Evolutionary conservation across 2,888 invertebrate genomes (phyloP), one percentile per base, ranked within the genome.

Genomic region (Drosophila atroscutellata): DNA sequence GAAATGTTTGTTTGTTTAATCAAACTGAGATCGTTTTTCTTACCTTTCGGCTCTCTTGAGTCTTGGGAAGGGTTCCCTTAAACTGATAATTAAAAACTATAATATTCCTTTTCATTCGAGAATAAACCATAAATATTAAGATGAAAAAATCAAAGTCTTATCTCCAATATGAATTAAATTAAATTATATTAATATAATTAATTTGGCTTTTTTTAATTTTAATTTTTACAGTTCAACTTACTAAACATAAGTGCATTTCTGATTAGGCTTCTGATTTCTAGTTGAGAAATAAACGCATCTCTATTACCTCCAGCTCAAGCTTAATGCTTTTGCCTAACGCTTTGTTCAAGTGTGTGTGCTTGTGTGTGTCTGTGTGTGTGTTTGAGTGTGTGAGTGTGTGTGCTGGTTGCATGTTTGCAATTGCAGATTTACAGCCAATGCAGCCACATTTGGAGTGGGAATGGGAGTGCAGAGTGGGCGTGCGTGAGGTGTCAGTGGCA

Each of bases 401-500:
- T 47, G 24, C 26, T 42, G 52, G 20, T 62, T 62, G 54, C 57
- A 30, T 59, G 62, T 54, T 72, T 72, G 59, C 64, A 80, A 66
- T 77, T 75, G 72, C 81, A 75, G 81, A 72, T 78, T 78, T 76
- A 49, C 63, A 52, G 76, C 63, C 83, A 74, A 77, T 80, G 83
- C 73, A 54, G 49, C 55, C 36, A 47, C 50, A 61, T 39, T 59
- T 60, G 49, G 9, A 49, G 68, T 36, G 37, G 60, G 54, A n/a
- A 39, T 47, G 50, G 28, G 45, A 26, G 37, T 4, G 51, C 9
- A 39, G 64, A 49, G 72, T 77, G 81, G 86, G 81, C 73, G 89
- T 81, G 78, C 63, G 78, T 80, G 73, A 64, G 79, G 86, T 84
- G 84, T 88, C 81, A 66, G 86, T 83, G 83, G 86, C 89, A 81